Evolutionary conservation across 2,113 vertebrate genomes (phyloP).

Genomic region (Dendropsophus ebraccatus): DNA sequence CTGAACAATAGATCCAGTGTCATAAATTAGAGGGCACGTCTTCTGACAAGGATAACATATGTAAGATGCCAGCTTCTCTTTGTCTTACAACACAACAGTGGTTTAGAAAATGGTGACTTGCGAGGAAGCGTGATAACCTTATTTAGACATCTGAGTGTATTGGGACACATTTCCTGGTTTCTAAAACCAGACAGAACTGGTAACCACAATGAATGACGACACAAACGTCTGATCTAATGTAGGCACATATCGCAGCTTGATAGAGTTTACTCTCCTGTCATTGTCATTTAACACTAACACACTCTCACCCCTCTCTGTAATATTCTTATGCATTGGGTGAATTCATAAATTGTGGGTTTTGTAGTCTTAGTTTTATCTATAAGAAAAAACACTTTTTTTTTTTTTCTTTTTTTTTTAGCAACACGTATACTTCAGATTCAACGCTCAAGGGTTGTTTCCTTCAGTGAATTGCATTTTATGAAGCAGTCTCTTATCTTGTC

Average conservation of each 20-base stretch:
- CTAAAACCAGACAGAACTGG: conserved; percentile 43
- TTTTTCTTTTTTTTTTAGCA: too few relatives aligned
- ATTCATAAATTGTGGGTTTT: background rate
- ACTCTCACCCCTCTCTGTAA: background rate
- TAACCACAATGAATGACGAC: conserved; percentile 22
- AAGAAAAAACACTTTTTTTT: background rate
- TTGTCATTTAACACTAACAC: background rate
- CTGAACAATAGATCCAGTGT: conserved; percentile 38
- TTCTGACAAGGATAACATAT: background rate
- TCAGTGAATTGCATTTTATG: background rate
- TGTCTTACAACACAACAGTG: conserved; percentile 14
- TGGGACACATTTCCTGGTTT: conserved; percentile 34
- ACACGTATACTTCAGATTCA: background rate
- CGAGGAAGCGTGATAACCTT: conserved; percentile 23
- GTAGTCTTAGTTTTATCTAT: background rate
- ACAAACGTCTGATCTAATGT: background rate
- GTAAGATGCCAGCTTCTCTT: conserved; percentile 1
- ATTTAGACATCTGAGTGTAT: conserved; percentile 30
- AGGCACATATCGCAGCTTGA: background rate
- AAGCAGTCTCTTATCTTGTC: background rate
- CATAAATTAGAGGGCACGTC: background rate
- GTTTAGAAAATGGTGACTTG: background rate
- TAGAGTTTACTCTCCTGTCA: background rate
- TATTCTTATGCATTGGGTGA: background rate
- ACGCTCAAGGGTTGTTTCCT: background rate